Base-by-base conservation (phyloP, 2,888 invertebrate species). In the Dryadula phaetusa region DNA sequence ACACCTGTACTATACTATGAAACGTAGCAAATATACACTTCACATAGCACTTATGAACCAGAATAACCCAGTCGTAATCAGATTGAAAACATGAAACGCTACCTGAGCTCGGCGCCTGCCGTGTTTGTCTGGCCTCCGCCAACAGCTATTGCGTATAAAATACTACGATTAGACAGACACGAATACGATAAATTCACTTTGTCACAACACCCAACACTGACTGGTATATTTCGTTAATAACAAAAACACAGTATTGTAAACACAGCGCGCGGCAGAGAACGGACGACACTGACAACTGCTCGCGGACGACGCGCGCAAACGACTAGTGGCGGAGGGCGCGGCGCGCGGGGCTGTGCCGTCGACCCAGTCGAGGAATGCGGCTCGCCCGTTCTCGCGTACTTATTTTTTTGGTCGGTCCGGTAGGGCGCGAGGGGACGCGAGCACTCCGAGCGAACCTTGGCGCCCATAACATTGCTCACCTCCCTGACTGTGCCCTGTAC, bases 41-140 rank as follows among this genome's bases (percentile, higher is more conserved):
- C 72, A 75, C 66, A 75, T 74, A 72, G 73, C 74, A 74, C 71
- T 78, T 71, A 74, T 73, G 71, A 79, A 80, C 77, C 76, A 77
- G 81, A 85, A 82, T 79, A 80, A 76, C 76, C 78, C 76, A 81
- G 75, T 75, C 74, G 78, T 86, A 86, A 84, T 86, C 82, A 86
- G 79, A 85, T 85, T 79, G 80, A 88, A 90, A 88, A 88, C 83
- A 86, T 83, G 79, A 84, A 83, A 86, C 81, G 81, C 80, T 88
- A 91, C 92, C 92, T 89, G 86, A 87, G 87, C 89, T 87, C 90
- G 87, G 86, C 83, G 87, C 80, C 84, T 84, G 88, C 87, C 90
- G 91, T 90, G 83, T 84, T 82, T 81, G 82, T 81, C 81, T 80
- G 78, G 78, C 83, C 78, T n/a, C 81, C 76, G 76, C 78, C 76